phyloP scores from a whole-genome alignment of 1,140 invertebrate species.

The Pseudomyrmex sp. region DNA sequence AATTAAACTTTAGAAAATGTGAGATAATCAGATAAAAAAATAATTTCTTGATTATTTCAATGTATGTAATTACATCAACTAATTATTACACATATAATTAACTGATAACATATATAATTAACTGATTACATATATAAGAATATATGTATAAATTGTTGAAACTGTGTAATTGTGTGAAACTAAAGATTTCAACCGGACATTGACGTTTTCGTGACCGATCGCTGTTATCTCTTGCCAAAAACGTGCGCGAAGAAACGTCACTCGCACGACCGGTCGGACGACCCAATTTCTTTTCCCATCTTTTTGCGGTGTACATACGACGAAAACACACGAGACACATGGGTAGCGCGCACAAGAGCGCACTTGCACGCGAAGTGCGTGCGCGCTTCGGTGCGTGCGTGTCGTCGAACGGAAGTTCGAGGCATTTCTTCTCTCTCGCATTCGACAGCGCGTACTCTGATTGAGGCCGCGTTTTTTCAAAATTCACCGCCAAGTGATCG shows the following conservation, averaged over 20 bases:
- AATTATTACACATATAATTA: no score
- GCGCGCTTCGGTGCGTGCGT: neutral
- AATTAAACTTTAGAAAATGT: no score
- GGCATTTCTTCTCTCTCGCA: neutral
- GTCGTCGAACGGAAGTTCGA: slow-evolving; percentile 36
- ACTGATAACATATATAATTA: no score
- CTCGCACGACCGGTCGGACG: slow-evolving; percentile 28
- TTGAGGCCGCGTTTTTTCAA: no score
- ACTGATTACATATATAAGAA: no score
- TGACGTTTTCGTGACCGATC: neutral
- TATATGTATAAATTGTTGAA: no score
- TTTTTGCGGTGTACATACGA: neutral
- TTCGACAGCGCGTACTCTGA: neutral
- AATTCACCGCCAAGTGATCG: no score
- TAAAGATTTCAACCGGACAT: no score
- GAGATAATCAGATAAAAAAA: no score
- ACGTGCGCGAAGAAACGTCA: slow-evolving; percentile 15
- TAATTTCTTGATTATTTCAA: no score
- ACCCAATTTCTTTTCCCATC: slow-evolving; percentile 59
- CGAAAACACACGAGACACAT: slow-evolving; percentile 41
- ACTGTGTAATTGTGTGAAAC: no score
- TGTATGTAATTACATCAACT: no score
- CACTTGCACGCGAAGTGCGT: neutral
- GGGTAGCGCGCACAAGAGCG: neutral
- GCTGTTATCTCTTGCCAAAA: slow-evolving; percentile 14